Percentiles rank a stretch among this genome's conserved stretches.
Evolutionary conservation across 2,113 vertebrate genomes (phyloP).

Genomic region (Lates calcarifer): DNA sequence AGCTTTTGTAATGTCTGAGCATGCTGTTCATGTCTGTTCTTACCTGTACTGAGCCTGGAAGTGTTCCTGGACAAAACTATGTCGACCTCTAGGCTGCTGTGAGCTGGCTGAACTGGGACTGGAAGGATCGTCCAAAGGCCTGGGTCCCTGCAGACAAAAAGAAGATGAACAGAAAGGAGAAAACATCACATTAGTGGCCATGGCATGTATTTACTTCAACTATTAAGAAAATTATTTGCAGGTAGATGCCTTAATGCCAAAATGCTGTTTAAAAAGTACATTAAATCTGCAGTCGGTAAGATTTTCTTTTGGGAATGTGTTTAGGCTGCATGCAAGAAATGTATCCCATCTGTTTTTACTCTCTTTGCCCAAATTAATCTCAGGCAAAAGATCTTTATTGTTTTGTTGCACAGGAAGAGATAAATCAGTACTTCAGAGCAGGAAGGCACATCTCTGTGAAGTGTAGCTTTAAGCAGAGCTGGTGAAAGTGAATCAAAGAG

Average conservation of each 20-base stretch:
- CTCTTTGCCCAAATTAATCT: not conserved
- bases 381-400: not conserved
- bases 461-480: not conserved
- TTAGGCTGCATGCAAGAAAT: too few relatives aligned
- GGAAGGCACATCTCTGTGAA: not conserved
- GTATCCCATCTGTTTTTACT: not conserved
- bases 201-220: not conserved
- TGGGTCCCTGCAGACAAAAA: constrained; percentile 72
- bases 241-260: not conserved
- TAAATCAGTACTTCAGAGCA: not conserved
- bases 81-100: constrained; percentile 77
- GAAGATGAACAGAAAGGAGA: not conserved
- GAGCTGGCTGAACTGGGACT: constrained; percentile 47
- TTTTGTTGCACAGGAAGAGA: not conserved
- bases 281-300: not conserved
- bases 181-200: not conserved
- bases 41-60: constrained; percentile 98
- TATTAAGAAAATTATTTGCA: not conserved
- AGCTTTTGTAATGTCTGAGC: not conserved
- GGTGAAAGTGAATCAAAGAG: not conserved
- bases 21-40: constrained; percentile 45
- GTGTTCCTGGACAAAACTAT: constrained; percentile 95
- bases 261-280: too few relatives aligned
- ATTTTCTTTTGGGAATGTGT: too few relatives aligned
- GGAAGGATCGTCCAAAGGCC: constrained; percentile 67